phyloP scores from a whole-genome alignment of 2,888 invertebrate species.

The Tridacna gigas region DNA sequence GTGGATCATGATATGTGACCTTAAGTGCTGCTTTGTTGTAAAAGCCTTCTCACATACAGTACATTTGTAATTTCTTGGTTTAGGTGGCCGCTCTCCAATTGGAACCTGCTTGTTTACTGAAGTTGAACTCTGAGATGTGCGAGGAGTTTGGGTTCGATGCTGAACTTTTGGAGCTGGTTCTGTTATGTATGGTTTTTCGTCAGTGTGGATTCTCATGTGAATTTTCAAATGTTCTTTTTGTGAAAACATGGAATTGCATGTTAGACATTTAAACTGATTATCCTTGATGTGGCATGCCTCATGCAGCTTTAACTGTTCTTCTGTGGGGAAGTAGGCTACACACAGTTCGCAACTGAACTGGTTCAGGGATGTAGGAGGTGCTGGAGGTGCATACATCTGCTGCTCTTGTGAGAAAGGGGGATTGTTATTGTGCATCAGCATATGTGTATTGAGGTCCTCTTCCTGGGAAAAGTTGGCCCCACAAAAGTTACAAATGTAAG shows the following conservation, averaged over 20 bases:
- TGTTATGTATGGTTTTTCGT: background rate
- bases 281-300: conserved; percentile 7
- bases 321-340: conserved; percentile 2
- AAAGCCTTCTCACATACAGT: conserved; percentile 36
- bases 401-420: conserved; percentile 12
- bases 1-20: conserved; percentile 39
- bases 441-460: conserved; percentile 13
- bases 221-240: conserved; percentile 14
- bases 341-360: conserved; percentile 12
- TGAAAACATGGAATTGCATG: conserved; percentile 17
- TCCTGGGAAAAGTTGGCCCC: conserved; percentile 19
- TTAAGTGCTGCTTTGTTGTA: conserved; percentile 39
- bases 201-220: conserved; percentile 16
- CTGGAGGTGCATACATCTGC: conserved; percentile 11
- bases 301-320: background rate
- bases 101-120: background rate
- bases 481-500: conserved; percentile 21
- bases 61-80: conserved; percentile 25
- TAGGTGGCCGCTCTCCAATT: background rate
- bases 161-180: background rate
- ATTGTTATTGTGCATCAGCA: conserved; percentile 20
- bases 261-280: conserved; percentile 17
- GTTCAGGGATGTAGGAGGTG: background rate
- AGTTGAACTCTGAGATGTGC: background rate
- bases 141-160: background rate